Base-by-base conservation (phyloP, 2,888 invertebrate species). In the Morpho achilles region DNA sequence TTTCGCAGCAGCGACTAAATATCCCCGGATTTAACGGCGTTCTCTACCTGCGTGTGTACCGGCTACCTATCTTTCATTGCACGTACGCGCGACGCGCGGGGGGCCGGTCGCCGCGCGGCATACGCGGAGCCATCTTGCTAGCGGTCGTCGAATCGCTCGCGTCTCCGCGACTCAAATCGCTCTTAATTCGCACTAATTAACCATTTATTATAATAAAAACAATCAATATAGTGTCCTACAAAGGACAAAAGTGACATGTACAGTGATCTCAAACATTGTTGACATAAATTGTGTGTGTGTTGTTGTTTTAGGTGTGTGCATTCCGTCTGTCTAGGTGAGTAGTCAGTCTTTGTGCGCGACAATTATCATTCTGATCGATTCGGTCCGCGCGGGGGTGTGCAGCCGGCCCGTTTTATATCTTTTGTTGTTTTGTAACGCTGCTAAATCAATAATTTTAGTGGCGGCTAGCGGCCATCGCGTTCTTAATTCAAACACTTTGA, bases 51-150 rank as follows among this genome's bases (percentile, higher is more conserved):
- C 77, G 65, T 72, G 86, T 85, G 76, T 70, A 76, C 72, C 84
- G 76, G 77, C 75, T 82, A 86, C 87, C 90, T 90, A 90, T 90
- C 90, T 90, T 90, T 90, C 90, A 90, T 89, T 89, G 90, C 90
- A 90, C 88, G 90, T 88, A 89, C 84, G 84, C 84, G 84, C 81
- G 84, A 78, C 75, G 82, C 75, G 86, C 76, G 86, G 80, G 84
- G 83, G 80, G 84, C 67, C 68, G 73, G 75, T 72, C 76, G 72
- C 71, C 79, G 82, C 80, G 82, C 84, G 86, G 75, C 71, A 71
- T 73, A 72, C 69, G 71, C 73, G 77, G 82, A 86, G 89, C 89
- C 89, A 89, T 90, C 89, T 89, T 90, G 89, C 87, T 70, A 80
- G 83, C 83, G 87, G 80, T 80, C 87, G 88, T 81, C 82, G 85